Percentiles rank a stretch among this genome's conserved stretches.
These are phyloP conservation scores for Prochilodus magdalenae DNA, from an alignment of 2,113 vertebrate genomes.

Conservation along the genomic window DNA sequence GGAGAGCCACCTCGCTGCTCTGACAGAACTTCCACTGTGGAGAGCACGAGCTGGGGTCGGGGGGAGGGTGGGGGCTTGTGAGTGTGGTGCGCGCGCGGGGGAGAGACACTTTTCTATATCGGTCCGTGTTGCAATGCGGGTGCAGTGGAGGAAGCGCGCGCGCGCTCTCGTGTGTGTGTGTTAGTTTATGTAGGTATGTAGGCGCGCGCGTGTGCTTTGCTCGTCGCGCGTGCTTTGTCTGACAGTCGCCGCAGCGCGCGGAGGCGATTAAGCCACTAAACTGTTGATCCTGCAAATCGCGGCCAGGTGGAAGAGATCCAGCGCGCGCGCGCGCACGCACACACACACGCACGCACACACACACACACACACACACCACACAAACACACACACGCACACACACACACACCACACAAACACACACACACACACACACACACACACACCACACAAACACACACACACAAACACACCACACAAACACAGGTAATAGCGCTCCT, in stretches of 20 bases:
- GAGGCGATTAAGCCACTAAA: too few relatives aligned
- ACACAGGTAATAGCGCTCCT: not conserved
- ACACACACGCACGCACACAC: not conserved
- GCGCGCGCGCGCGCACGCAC: too few relatives aligned
- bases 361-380: not conserved
- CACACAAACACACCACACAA: not conserved
- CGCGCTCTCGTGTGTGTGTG: too few relatives aligned
- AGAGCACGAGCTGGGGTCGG: too few relatives aligned
- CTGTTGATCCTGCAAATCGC: not conserved
- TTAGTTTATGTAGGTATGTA: too few relatives aligned
- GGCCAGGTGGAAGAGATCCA: not conserved
- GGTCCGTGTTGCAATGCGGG: slow-evolving; percentile 16
- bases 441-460: not conserved
- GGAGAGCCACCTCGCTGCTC: not conserved
- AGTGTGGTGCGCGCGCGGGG: too few relatives aligned
- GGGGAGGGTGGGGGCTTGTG: too few relatives aligned
- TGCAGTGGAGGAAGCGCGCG: not conserved
- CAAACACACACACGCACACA: too few relatives aligned
- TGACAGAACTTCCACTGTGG: too few relatives aligned
- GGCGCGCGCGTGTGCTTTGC: not conserved
- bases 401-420: too few relatives aligned
- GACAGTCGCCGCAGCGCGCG: too few relatives aligned
- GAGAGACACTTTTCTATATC: not conserved
- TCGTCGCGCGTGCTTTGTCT: not conserved
- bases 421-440: not conserved